Conservation (phyloP, 1,140 invertebrate species). For the Tetramorium simillimum region DNA sequence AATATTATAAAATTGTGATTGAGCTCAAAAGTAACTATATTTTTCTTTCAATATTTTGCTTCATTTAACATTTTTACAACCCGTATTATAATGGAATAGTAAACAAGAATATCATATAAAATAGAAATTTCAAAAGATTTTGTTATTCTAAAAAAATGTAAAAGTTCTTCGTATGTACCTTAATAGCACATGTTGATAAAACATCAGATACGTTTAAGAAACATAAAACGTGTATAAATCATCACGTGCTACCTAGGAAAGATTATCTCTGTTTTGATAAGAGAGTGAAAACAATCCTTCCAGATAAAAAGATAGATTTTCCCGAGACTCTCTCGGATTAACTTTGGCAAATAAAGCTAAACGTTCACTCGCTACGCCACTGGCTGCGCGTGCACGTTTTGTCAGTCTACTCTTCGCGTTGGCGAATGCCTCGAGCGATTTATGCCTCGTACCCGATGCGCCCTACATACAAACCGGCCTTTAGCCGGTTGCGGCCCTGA, state of each 20-base stretch:
- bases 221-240: too few species aligned
- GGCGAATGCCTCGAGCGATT: constrained; percentile 46
- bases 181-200: too few species aligned
- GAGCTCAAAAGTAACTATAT: too few species aligned
- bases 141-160: not conserved
- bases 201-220: too few species aligned
- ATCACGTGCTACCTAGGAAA: too few species aligned
- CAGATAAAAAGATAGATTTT: not conserved
- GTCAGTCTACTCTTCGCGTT: constrained; percentile 31
- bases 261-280: not conserved
- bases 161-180: not conserved
- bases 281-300: not conserved
- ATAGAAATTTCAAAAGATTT: not conserved
- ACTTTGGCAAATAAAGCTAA: not conserved
- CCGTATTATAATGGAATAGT: not conserved
- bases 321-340: not conserved
- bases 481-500: constrained; percentile 45
- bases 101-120: not conserved
- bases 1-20: too few species aligned
- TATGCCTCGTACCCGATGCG: constrained; percentile 39
- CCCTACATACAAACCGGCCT: constrained; percentile 59
- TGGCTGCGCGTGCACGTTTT: constrained; percentile 8
- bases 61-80: not conserved
- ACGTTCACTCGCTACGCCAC: not conserved
- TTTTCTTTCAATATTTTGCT: not conserved